Evolutionary conservation across 2,888 invertebrate species (phyloP), one percentile per base, ranked within the genome.

Genomic region (Dicycla oo): DNA sequence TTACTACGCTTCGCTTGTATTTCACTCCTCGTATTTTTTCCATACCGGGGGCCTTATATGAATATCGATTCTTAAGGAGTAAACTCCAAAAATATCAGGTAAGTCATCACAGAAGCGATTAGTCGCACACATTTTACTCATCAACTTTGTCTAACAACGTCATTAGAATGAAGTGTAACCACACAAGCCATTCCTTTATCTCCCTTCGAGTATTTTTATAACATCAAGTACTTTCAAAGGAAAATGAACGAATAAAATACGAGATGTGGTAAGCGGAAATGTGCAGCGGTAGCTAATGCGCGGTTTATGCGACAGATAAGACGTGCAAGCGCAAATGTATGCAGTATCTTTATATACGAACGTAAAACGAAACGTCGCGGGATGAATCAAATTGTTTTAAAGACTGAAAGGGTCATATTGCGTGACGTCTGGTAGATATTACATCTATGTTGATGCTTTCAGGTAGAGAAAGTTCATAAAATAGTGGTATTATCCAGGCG

Each of bases 271-370:
- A 87, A 86, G 85, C 87, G 93, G 93, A 93, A 93, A 93, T 91
- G 92, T 91, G 91, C 91, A 91, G 83, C 87, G 91, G 87, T 83
- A 85, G 92, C 94, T 94, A 94, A 94, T 91, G 91, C 92, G 89
- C 88, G 92, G 93, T 94, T 94, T 94, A 95, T 90, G 92, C 91
- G 83, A 60, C 75, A 93, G 94, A 95, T 95, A 95, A 94, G 89
- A 80, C 83, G 65, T 87, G 86, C 88, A 89, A 83, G 88, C 54
- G 49, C 88, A 92, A 94, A 94, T 94, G 92, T 93, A 88, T 93
- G 92, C 91, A 90, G 89, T 89, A 92, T 91, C 89, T 90, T 90
- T 89, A 90, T 88, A 90, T 86, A 75, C 72, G 53, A 68, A 62
- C 73, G 78, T 80, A 83, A 83, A 87, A 73, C 49, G 70, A 72